A percentile compares a stretch with the other conserved stretches of the same genome.
phyloP scores from a whole-genome alignment of 2,888 invertebrate genomes.

The Ormyrus thymus region DNA sequence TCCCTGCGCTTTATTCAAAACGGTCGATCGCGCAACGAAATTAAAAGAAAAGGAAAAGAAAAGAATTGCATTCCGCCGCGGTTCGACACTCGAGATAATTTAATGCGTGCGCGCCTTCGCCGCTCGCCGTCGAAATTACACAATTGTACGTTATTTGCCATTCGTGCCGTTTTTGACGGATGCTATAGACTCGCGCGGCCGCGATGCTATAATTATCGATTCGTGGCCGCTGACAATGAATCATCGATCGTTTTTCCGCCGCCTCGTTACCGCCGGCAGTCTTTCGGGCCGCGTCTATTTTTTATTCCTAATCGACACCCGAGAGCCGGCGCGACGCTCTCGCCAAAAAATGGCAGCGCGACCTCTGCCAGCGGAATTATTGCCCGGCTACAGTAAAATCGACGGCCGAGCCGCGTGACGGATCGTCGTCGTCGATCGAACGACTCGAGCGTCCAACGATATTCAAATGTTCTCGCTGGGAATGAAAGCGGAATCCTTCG shows the following conservation, averaged over 20 bases:
- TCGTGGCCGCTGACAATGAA: slow-evolving; percentile 53
- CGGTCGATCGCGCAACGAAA: too few species aligned
- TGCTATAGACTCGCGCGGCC: neutral
- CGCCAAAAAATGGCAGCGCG: slow-evolving; percentile 40
- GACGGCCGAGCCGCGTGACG: too few species aligned
- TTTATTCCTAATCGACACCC: slow-evolving; percentile 5
- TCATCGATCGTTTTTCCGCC: slow-evolving; percentile 56
- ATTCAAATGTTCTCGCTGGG: too few species aligned
- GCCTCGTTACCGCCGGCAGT: neutral
- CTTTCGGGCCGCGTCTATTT: slow-evolving; percentile 43
- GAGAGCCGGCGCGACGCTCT: slow-evolving; percentile 16
- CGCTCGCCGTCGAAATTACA: neutral
- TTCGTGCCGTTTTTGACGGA: slow-evolving; percentile 6
- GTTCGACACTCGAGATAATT: slow-evolving; percentile 22
- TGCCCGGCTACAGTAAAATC: neutral
- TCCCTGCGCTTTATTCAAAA: too few species aligned
- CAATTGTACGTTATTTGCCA: slow-evolving; percentile 8
- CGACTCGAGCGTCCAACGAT: too few species aligned
- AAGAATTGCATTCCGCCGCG: neutral
- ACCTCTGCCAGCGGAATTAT: neutral
- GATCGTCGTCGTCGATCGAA: too few species aligned
- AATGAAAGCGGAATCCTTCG: too few species aligned
- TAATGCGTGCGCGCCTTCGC: neutral
- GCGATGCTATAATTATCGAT: slow-evolving; percentile 45
- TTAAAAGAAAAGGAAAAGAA: slow-evolving; percentile 1